Percentiles rank a stretch among this genome's conserved stretches.
Conservation (phyloP, 2,797 vertebrate genomes). For the Morelia viridis region DNA sequence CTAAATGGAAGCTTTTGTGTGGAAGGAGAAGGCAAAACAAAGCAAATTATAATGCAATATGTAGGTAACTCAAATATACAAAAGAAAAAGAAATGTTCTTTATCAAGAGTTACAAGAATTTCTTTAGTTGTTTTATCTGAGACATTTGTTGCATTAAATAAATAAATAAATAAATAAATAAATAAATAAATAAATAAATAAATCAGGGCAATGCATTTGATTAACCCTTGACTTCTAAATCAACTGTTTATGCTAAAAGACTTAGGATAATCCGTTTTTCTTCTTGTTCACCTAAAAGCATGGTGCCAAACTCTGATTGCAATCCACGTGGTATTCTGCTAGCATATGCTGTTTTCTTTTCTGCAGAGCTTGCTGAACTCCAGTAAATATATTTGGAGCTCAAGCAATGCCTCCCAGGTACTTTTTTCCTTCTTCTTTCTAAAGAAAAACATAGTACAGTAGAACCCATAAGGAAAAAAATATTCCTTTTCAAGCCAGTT, state of each 20-base stretch:
- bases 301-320: conserved; percentile 4
- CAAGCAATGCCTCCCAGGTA: background rate
- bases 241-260: conserved; percentile 41
- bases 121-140: conserved; percentile 19
- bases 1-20: background rate
- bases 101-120: conserved; percentile 3
- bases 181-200: too few species aligned
- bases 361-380: conserved; percentile 1
- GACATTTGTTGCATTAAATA: background rate
- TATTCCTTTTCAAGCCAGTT: conserved; percentile 16
- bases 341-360: conserved; percentile 9
- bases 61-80: conserved; percentile 1
- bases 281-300: conserved; percentile 27
- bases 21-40: background rate
- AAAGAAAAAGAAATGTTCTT: background rate
- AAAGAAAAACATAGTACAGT: background rate
- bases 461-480: background rate
- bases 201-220: conserved; percentile 5
- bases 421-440: background rate
- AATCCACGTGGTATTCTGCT: conserved; percentile 16
- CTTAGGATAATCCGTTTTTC: conserved; percentile 18
- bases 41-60: conserved; percentile 17
- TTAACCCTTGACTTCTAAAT: conserved; percentile 33
- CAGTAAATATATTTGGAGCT: conserved; percentile 19
- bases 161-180: too few species aligned